Evolutionary conservation across 2,113 vertebrate species (phyloP), one percentile per base, ranked within the genome.

Genomic region (Pungitius pungitius): DNA sequence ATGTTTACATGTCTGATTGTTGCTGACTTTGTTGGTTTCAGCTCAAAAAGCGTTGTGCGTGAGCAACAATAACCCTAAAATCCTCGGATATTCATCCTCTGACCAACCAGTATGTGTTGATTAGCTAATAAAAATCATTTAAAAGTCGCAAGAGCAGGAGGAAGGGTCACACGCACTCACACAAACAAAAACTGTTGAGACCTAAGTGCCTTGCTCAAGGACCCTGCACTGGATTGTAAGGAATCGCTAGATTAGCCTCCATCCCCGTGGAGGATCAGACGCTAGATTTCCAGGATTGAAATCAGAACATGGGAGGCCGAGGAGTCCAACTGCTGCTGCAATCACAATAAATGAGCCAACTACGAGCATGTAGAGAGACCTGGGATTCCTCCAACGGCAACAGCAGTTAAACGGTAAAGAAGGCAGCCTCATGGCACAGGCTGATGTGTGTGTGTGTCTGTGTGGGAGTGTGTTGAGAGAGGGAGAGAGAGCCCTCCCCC

Each of bases 321-420:
- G 65, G 57, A 76, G 60, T 77, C 3, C 24, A 58, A 69, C 66
- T 17, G 20, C 47, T 66, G 57, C 75, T 75, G 61, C 79, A 77
- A 81, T 87, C 80, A 80, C 49, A 61, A 85, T 85, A 77, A 87
- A 87, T 75, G 84, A 85, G 85, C 6, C 8, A 84, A 86, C 71
- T 84, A 81, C 82, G 83, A 76, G 75, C 78, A 87, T 78, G 78
- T 79, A 87, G 87, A 83, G 84, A 87, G 81, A 87, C 64, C 82
- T 78, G 84, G 85, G 88, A 88, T 86, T 89, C 85, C 80, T 86
- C 75, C 71, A 80, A 72, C 59, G 20, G 78, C 81, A 87, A 85
- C 87, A 90, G 88, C 90, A 88, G 86, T 82, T 87, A 75, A 81
- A 83, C 78, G 90, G 83, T 88, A 80, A 82, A 73, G 64, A 55